Evolutionary conservation across 2,797 vertebrate genomes (phyloP), one percentile per base, ranked within the genome.

Genomic region (Cryptoblepharus egeriae): DNA sequence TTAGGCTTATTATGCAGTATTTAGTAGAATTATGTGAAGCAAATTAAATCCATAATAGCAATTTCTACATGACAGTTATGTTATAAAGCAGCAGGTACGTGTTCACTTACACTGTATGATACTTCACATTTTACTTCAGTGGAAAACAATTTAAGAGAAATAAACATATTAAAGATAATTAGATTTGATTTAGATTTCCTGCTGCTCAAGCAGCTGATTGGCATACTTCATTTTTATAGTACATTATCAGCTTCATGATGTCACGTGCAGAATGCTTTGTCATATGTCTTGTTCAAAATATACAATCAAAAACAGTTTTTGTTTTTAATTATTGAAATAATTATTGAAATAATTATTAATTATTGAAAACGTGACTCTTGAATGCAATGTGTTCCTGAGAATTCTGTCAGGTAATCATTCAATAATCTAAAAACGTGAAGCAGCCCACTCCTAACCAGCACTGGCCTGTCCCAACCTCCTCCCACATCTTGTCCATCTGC

Each of bases 31-130:
- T 85, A 52, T 69, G 52, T 61, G 60, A 81, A 79, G 81, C 61
- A 81, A 70, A 32, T 35, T 55, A 80, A 64, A 75, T 71, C 12
- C 67, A 79, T 80, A 35, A n/a, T 1, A n/a, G 63, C 30, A 58
- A 77, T 76, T 87, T 88, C 70, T 65, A n/a, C 4, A 8, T 11
- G 39, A 28, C 70, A 82, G 26, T 80, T 74, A 52, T 85, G 84
- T 75, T 20, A 76, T n/a, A 82, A 88, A 80, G 69, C 72, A 91
- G 80, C 74, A 77, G 58, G 85, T 64, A 80, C 88, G 85, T 73
- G 8, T 72, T 89, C 72, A 79, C 69, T 80, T 78, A 82, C 80
- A 52, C 28, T 77, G 24, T 45, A 61, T 57, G 28, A 18, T 84
- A 80, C 81, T 81, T 79, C 58, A 85, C 37, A 82, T 0, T 75